A percentile compares a stretch with the other conserved stretches of the same genome.
These are phyloP conservation scores for Dreissena rostriformis DNA, from an alignment of 1,140 invertebrate genomes.

Conservation along the genomic window DNA sequence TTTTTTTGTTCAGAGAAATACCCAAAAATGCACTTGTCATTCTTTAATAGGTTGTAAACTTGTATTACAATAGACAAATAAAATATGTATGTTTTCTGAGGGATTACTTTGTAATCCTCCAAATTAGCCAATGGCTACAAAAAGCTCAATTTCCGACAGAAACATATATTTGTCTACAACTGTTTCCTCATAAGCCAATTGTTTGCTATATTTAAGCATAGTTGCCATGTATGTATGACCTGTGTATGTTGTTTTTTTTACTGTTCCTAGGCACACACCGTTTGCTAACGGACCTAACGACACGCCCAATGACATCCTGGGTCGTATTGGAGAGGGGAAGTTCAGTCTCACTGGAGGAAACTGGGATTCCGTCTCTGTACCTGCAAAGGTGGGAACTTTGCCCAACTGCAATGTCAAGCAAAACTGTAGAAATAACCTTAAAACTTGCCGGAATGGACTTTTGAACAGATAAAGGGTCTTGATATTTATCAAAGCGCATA, in stretches of 20 bases:
- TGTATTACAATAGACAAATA: background rate
- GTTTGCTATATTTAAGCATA: background rate
- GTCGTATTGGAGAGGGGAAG: conserved; percentile 94
- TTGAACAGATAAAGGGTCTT: too few species aligned
- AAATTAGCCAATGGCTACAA: too few species aligned
- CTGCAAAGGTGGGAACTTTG: conserved; percentile 87
- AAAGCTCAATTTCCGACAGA: too few species aligned
- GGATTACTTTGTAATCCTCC: too few species aligned
- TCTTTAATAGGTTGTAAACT: background rate
- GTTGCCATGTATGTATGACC: background rate
- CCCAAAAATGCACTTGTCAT: background rate
- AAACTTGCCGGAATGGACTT: too few species aligned
- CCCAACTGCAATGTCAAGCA: too few species aligned
- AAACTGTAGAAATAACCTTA: too few species aligned
- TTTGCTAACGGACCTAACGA: conserved; percentile 96
- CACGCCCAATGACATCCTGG: conserved; percentile 94
- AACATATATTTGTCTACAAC: too few species aligned
- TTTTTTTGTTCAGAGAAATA: too few species aligned
- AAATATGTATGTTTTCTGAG: background rate
- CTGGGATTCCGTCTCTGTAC: conserved; percentile 89
- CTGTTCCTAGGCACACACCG: conserved; percentile 89
- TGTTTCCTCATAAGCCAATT: too few species aligned
- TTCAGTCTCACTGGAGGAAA: conserved; percentile 89
- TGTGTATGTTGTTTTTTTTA: background rate
- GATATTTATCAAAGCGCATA: too few species aligned